Conservation (phyloP, 1,140 invertebrate genomes). For the Ceratosolen solmsi region DNA sequence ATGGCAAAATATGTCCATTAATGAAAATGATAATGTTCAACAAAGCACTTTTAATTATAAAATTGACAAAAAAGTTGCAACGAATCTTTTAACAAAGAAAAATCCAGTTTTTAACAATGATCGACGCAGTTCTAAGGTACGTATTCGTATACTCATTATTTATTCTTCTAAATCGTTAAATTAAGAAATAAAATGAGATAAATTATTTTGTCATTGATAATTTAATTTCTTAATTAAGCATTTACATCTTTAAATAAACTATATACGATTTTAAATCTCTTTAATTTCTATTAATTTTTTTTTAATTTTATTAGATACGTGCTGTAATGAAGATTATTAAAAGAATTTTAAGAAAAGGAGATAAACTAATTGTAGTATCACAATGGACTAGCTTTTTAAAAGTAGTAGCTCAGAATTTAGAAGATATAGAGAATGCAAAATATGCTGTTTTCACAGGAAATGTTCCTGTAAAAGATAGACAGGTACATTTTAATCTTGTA, state of each 20-base stretch:
- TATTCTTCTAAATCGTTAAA: too few species aligned
- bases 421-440: slow-evolving; percentile 68
- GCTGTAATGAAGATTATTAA: slow-evolving; percentile 77
- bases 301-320: slow-evolving; percentile 71
- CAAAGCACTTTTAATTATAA: slow-evolving; percentile 64
- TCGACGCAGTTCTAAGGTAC: slow-evolving; percentile 78
- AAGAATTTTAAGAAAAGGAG: slow-evolving; percentile 74
- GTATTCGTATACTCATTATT: not conserved
- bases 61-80: slow-evolving; percentile 62
- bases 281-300: not conserved
- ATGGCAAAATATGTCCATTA: slow-evolving; percentile 67
- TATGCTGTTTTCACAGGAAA: slow-evolving; percentile 80
- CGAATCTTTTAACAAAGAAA: slow-evolving; percentile 74
- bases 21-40: slow-evolving; percentile 67
- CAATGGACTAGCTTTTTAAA: slow-evolving; percentile 88
- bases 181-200: too few species aligned
- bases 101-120: slow-evolving; percentile 81
- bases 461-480: slow-evolving; percentile 76
- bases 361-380: slow-evolving; percentile 89
- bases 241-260: too few species aligned
- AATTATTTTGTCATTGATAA: too few species aligned
- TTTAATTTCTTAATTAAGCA: too few species aligned
- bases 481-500: slow-evolving; percentile 51
- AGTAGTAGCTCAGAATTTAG: slow-evolving; percentile 79
- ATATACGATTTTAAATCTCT: too few species aligned